Base-by-base conservation (phyloP, 2,113 vertebrate genomes). In the Siniperca knerii region DNA sequence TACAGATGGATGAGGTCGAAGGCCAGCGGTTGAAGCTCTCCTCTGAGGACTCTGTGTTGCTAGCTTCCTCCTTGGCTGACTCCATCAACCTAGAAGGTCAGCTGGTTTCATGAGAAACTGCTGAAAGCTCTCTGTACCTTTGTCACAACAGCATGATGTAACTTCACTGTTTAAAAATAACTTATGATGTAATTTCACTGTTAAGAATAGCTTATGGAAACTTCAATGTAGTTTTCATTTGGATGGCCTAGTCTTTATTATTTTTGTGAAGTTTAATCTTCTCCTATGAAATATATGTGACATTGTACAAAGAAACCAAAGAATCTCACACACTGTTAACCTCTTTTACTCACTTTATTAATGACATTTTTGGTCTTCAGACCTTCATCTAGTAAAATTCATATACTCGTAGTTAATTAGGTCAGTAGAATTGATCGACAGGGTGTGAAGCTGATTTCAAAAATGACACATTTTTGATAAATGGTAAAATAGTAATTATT, bases 1-100 rank as follows among this genome's bases (percentile, higher is more conserved):
- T 88, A 89, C 96, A 96, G 90, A 99, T 99, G 98, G 98, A 99
- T 76, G 98, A 99, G 82, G 52, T 90, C 0, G 97, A 99, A 0
- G 90, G 70, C 46, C 84, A 93, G 37, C 96, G 95, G 62, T 54
- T 90, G 35, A 98, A 93, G 93, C 89, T 90, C 62, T n/a, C 75
- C 23, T 2, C 68, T 21, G 98, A 99, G 2, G 98, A 99, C 46
- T 87, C 94, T 9, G 84, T 94, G 12, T 94, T 94, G 0, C 93
- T 95, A 71, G 88, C 93, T 1, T 42, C 96, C 60, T 94, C 96
- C 2, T 88, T 90, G 10, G 37, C 94, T 6, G 98, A 99, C 81
- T 87, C 96, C 67, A 81, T 97, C 92, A 97, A 96, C 87, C 87
- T 97, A 74, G 97, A 99, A 96, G 98, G 98, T 99, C 93, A 93